phyloP scores from a whole-genome alignment of 1,140 invertebrate genomes.

The Saxidomus purpurata region DNA sequence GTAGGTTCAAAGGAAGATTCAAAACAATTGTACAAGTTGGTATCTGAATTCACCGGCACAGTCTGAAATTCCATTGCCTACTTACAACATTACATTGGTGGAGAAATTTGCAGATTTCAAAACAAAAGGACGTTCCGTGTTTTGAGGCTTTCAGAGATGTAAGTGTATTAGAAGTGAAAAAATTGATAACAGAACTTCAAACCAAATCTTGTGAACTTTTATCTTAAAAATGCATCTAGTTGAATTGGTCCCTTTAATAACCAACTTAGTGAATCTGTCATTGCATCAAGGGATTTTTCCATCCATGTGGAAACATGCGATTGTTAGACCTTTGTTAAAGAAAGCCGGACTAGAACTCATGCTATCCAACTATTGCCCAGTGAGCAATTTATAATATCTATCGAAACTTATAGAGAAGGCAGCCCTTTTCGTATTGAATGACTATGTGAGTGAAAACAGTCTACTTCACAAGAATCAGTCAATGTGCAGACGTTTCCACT shows the following conservation, averaged over 20 bases:
- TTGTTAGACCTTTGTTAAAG: too few species aligned
- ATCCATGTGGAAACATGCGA: constrained; percentile 14
- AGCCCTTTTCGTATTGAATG: constrained; percentile 4
- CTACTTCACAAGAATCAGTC: constrained; percentile 41
- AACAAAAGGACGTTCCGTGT: constrained; percentile 8
- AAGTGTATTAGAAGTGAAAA: constrained; percentile 42
- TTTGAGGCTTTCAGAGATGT: constrained; percentile 43
- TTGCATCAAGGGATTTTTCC: constrained; percentile 40
- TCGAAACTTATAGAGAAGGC: too few species aligned
- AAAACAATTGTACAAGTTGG: constrained; percentile 48
- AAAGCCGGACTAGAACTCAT: too few species aligned
- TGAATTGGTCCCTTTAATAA: not conserved
- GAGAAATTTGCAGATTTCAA: constrained; percentile 59
- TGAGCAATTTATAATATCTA: too few species aligned
- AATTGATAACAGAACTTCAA: constrained; percentile 48
- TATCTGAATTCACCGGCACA: not conserved
- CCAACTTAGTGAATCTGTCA: not conserved
- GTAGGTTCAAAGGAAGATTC: constrained; percentile 2
- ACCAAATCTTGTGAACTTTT: constrained; percentile 56
- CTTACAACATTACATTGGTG: constrained; percentile 22
- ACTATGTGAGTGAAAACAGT: not conserved
- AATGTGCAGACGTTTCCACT: not conserved
- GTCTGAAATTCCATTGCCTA: constrained; percentile 33
- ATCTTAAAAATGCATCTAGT: constrained; percentile 52
- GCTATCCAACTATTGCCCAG: too few species aligned